Evolutionary conservation across 2,113 vertebrate genomes (phyloP), one percentile per base, ranked within the genome.

Genomic region (Strix aluco): DNA sequence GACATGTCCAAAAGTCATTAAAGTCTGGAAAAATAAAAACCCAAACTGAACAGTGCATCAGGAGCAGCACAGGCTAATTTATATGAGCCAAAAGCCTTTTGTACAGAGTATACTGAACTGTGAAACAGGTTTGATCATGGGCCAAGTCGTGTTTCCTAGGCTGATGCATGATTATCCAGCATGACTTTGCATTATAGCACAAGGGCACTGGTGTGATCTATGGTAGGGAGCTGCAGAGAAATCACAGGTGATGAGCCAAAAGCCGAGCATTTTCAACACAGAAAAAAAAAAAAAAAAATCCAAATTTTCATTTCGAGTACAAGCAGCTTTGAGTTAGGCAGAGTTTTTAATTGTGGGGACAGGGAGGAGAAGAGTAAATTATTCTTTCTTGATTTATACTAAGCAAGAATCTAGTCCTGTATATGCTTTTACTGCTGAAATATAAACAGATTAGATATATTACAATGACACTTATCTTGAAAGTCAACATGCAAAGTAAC

Each of bases 161-260:
- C 75, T 92, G 86, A 40, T 67, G 81, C 4, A 6, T 90, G 91
- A 91, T 96, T 94, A 95, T 88, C 93, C 85, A 88, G 90, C 88
- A 90, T 97, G 96, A 96, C 92, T 94, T 90, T 95, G 95, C 91
- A 92, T 32, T 90, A 58, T 0, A 82, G 73, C 61, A 93, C 91
- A 96, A 95, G 92, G 95, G 75, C 89, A 78, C 11, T 3, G 81
- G 34, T 62, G 72, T 30, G 70, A 93, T 51, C 90, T 57, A 30
- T 4, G 1, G 36, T 4, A 65, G 34, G 13, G 14, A 81, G 46
- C 73, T 80, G 83, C 86, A 94, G 63, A 44, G 38, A 81, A 88
- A 86, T 59, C 54, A 66, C 62, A 94, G 75, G 63, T 90, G 79
- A 95, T 52, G 34, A 90, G 40, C 13, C 52, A 88, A 90, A 90